Conservation (phyloP, 2,113 vertebrate genomes). For the Poicephalus meyeri region DNA sequence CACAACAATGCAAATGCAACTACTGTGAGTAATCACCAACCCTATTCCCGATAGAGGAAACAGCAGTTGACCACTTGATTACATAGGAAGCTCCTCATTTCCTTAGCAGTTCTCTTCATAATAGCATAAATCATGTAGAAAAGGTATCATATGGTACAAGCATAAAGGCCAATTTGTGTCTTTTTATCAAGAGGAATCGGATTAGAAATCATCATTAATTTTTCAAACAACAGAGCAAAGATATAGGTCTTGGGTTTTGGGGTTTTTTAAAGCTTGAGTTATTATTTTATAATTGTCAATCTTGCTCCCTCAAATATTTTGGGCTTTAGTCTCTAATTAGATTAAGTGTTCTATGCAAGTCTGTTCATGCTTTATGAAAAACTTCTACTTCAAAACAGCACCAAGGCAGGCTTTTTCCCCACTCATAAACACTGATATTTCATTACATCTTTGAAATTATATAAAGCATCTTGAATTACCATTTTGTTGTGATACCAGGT, state of each 20-base stretch:
- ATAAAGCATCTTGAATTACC: neutral
- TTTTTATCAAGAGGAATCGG: neutral
- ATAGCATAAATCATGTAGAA: neutral
- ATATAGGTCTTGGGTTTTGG: neutral
- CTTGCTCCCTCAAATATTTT: neutral
- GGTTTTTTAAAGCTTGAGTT: neutral
- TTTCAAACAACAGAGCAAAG: neutral
- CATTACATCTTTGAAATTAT: neutral
- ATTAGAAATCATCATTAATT: neutral
- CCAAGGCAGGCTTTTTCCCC: neutral
- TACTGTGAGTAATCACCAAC: neutral
- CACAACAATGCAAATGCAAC: no score
- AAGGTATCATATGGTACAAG: neutral
- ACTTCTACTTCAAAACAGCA: neutral
- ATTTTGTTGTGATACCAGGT: neutral
- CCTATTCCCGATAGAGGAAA: constrained; percentile 10
- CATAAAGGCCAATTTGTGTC: neutral
- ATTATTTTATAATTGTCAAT: neutral
- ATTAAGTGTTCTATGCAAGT: neutral
- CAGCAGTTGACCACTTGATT: constrained; percentile 43
- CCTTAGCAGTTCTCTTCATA: constrained; percentile 38
- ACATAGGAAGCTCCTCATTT: constrained; percentile 67
- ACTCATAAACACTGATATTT: neutral
- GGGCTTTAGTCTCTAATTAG: neutral
- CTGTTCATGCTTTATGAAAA: neutral